A percentile compares a stretch with the other conserved stretches of the same genome.
Evolutionary conservation across 2,888 invertebrate genomes (phyloP).

Genomic region (Temnothorax unifasciatus): DNA sequence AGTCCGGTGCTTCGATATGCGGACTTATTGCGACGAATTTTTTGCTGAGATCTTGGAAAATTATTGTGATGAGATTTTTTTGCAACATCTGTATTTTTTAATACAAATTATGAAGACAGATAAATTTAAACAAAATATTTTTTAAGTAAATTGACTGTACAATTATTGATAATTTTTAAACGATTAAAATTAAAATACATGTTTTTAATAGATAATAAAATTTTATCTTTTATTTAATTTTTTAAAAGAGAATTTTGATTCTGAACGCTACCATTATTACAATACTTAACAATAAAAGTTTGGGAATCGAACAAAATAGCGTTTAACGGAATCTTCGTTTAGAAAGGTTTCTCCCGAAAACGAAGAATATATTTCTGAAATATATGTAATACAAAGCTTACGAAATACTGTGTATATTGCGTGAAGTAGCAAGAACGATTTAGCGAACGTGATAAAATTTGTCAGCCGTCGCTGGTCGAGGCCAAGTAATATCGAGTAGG

Average conservation of each 20-base stretch:
- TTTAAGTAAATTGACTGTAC: background rate
- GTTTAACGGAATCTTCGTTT: background rate
- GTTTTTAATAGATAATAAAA: background rate
- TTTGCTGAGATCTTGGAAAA: constrained; percentile 15
- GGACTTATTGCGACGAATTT: background rate
- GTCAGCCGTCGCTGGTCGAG: constrained; percentile 59
- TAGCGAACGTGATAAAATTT: constrained; percentile 66
- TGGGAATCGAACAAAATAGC: background rate
- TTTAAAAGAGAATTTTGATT: background rate
- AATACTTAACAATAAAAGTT: background rate
- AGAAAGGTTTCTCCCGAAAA: background rate
- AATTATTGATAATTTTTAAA: background rate
- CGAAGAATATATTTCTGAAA: background rate
- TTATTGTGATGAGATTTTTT: background rate
- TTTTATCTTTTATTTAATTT: background rate
- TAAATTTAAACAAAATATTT: constrained; percentile 5
- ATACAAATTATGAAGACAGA: background rate
- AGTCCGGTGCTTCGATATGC: constrained; percentile 22
- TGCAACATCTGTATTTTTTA: background rate
- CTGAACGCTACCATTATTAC: background rate
- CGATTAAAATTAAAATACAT: background rate
- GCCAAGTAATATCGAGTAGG: constrained; percentile 62
- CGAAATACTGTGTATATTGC: constrained; percentile 17
- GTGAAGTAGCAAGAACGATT: constrained; percentile 60
- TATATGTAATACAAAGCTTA: constrained; percentile 2